Percentiles rank a stretch among this genome's conserved stretches.
Evolutionary conservation across 2,888 invertebrate species (phyloP).

Genomic region (Lepeophtheirus nordmannii): DNA sequence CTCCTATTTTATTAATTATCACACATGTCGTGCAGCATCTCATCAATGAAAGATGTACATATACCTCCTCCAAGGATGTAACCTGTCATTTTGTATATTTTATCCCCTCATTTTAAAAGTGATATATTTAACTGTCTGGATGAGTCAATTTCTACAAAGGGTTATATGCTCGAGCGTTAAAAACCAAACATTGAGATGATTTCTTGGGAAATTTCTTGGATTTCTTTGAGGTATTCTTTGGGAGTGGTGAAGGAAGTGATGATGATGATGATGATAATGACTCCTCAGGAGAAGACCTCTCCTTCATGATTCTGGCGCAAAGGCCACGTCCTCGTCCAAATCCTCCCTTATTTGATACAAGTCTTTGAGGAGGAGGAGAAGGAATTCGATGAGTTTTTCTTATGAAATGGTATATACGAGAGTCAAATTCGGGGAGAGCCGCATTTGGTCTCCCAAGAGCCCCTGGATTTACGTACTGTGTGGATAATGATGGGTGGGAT

Average conservation of each 20-base stretch:
- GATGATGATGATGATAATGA: too few species aligned
- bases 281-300: too few species aligned
- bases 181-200: background rate
- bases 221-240: background rate
- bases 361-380: background rate
- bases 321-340: background rate
- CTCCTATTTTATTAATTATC: too few species aligned
- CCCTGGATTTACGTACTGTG: too few species aligned
- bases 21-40: too few species aligned
- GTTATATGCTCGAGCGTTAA: background rate
- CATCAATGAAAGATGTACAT: too few species aligned
- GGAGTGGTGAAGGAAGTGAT: background rate
- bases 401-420: background rate
- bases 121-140: too few species aligned
- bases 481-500: too few species aligned
- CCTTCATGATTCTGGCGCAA: background rate
- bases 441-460: too few species aligned
- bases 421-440: background rate
- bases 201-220: constrained; percentile 3
- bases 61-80: too few species aligned
- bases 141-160: background rate
- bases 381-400: background rate
- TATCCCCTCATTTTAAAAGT: too few species aligned
- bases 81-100: too few species aligned
- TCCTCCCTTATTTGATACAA: background rate